Percentiles rank a stretch among this genome's conserved stretches.
phyloP scores from a whole-genome alignment of 2,113 vertebrate genomes.

The Leucosticte australis region DNA sequence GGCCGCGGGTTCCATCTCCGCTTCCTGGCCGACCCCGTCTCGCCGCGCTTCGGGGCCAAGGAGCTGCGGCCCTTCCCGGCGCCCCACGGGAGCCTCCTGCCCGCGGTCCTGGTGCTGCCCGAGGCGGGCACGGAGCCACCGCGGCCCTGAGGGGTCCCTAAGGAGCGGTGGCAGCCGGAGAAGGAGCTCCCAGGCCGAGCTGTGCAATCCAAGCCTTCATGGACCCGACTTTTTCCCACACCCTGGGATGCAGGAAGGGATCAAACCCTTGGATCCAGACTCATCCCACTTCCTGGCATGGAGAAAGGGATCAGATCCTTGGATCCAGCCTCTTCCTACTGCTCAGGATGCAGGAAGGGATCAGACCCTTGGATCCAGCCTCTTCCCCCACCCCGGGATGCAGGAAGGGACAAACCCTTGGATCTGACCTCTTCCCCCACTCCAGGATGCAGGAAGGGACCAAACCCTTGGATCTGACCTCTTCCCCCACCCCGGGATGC shows the following conservation, averaged over 20 bases:
- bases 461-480: rapidly evolving
- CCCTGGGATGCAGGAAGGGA: rapidly evolving
- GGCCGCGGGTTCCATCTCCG: slow-evolving; percentile 76
- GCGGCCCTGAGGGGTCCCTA: slow-evolving; percentile 61
- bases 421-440: rapidly evolving
- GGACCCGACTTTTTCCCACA: rapidly evolving
- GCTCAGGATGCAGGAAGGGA: rapidly evolving
- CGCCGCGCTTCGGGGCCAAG: slow-evolving; percentile 80
- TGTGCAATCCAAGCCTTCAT: rapidly evolving
- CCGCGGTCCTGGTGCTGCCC: slow-evolving; percentile 80
- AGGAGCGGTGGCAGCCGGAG: rapidly evolving
- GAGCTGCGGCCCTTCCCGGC: slow-evolving; percentile 76
- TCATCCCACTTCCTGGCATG: rapidly evolving
- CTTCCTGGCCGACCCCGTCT: slow-evolving; percentile 84
- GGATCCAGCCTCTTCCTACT: rapidly evolving
- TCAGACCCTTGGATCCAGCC: rapidly evolving
- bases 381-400: rapidly evolving
- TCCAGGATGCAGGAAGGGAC: neutral
- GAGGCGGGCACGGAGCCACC: slow-evolving; percentile 67
- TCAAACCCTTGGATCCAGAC: no score
- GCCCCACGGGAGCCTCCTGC: slow-evolving; percentile 80
- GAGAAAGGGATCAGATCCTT: neutral
- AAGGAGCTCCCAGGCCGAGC: neutral
- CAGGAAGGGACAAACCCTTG: neutral
- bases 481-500: rapidly evolving